phyloP scores from a whole-genome alignment of 2,888 invertebrate genomes.

The Leptothorax acervorum region DNA sequence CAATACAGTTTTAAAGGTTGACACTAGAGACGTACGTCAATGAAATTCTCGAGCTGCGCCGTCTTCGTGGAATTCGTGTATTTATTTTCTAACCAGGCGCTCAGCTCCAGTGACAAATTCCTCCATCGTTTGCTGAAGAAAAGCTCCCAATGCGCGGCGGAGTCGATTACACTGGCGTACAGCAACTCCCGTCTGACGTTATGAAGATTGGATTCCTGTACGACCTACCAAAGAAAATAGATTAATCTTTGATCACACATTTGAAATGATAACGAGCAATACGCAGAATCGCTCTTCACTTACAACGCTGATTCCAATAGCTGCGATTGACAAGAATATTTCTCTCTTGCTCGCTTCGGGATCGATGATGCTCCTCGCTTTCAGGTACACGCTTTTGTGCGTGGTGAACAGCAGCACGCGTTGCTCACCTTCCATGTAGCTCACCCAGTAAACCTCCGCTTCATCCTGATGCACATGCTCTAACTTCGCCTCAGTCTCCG shows the following conservation, averaged over 20 bases:
- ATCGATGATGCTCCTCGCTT: conserved; percentile 86
- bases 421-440: conserved; percentile 92
- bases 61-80: conserved; percentile 90
- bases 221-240: not conserved
- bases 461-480: conserved; percentile 90
- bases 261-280: not conserved
- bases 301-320: conserved; percentile 89
- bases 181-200: conserved; percentile 87
- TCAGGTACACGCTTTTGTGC: conserved; percentile 88
- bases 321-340: conserved; percentile 89
- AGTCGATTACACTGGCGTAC: conserved; percentile 89
- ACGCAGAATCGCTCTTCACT: conserved; percentile 69
- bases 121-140: conserved; percentile 94
- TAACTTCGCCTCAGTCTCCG: conserved; percentile 35
- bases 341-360: conserved; percentile 90
- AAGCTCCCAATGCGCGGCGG: conserved; percentile 93
- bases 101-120: conserved; percentile 91
- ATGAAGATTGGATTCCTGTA: conserved; percentile 74
- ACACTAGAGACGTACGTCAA: conserved; percentile 85
- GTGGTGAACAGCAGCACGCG: conserved; percentile 92
- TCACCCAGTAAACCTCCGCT: conserved; percentile 93
- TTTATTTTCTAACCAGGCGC: conserved; percentile 94
- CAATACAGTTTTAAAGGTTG: not conserved
- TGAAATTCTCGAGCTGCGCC: conserved; percentile 92
- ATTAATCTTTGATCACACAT: not conserved